Evolutionary conservation across 2,113 vertebrate genomes (phyloP).

Genomic region (Varanus komodoensis): DNA sequence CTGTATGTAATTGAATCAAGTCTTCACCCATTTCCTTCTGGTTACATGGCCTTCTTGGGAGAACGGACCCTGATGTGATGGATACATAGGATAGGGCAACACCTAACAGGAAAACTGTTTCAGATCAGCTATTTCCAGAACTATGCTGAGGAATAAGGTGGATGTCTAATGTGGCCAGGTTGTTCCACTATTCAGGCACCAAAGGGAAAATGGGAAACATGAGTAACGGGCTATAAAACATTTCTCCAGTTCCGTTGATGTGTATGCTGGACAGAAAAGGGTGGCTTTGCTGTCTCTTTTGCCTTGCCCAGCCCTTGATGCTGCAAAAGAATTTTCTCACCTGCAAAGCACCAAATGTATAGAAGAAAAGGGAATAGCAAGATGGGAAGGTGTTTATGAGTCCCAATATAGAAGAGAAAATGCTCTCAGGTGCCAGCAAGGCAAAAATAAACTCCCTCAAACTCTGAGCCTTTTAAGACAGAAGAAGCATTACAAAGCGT

Average conservation of each 20-base stretch:
- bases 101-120: neutral
- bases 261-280: neutral
- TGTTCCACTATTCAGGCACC: neutral
- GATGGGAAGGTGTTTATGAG: too few relatives aligned
- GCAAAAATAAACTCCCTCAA: too few relatives aligned
- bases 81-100: neutral
- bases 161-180: neutral
- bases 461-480: too few relatives aligned
- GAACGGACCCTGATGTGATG: neutral
- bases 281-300: neutral
- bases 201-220: neutral
- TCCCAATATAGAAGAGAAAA: too few relatives aligned
- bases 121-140: neutral
- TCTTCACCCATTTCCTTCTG: neutral
- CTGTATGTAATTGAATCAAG: slow-evolving; percentile 28
- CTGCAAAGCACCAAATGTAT: neutral
- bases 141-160: neutral
- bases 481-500: too few relatives aligned
- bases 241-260: neutral
- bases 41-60: slow-evolving; percentile 22
- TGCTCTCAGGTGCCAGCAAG: too few relatives aligned
- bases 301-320: neutral
- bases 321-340: neutral
- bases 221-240: neutral
- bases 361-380: too few relatives aligned